Percentiles rank a stretch among this genome's conserved stretches.
phyloP scores from a whole-genome alignment of 1,140 invertebrate species.

The Matsumurasca onukii region DNA sequence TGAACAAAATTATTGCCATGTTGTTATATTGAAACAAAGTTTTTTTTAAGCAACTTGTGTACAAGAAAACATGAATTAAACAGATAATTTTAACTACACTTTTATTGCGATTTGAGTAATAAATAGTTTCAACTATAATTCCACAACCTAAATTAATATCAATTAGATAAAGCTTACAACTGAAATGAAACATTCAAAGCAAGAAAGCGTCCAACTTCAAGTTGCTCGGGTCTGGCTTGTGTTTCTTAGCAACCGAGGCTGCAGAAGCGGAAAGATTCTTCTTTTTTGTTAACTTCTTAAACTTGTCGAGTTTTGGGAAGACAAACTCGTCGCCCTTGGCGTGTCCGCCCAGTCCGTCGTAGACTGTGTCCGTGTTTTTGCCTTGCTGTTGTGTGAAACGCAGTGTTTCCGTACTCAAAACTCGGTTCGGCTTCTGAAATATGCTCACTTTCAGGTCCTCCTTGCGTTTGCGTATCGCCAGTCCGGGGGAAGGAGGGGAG shows the following conservation, averaged over 20 bases:
- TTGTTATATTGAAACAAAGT: too few species aligned
- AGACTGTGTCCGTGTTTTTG: conserved; percentile 34
- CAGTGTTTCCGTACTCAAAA: not conserved
- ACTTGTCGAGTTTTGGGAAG: conserved; percentile 28
- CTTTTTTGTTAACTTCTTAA: conserved; percentile 28
- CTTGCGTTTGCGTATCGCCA: conserved; percentile 1
- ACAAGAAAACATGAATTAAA: too few species aligned
- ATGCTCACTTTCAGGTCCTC: not conserved
- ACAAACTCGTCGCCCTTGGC: conserved; percentile 45
- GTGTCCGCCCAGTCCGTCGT: conserved; percentile 48
- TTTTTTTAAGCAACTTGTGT: too few species aligned
- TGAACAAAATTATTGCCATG: too few species aligned
- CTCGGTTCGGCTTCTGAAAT: not conserved
- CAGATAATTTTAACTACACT: too few species aligned
- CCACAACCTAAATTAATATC: too few species aligned
- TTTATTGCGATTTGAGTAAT: too few species aligned
- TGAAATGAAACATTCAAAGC: too few species aligned
- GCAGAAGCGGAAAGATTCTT: conserved; percentile 22
- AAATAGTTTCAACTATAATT: too few species aligned
- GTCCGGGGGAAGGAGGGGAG: conserved; percentile 1
- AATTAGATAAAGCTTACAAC: too few species aligned
- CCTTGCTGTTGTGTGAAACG: not conserved
- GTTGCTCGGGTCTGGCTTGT: conserved; percentile 7
- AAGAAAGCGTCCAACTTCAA: conserved; percentile 24
- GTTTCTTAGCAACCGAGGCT: conserved; percentile 6